Percentiles rank a stretch among this genome's conserved stretches.
phyloP scores from a whole-genome alignment of 2,113 vertebrate species.

The Crotalus helleri region DNA sequence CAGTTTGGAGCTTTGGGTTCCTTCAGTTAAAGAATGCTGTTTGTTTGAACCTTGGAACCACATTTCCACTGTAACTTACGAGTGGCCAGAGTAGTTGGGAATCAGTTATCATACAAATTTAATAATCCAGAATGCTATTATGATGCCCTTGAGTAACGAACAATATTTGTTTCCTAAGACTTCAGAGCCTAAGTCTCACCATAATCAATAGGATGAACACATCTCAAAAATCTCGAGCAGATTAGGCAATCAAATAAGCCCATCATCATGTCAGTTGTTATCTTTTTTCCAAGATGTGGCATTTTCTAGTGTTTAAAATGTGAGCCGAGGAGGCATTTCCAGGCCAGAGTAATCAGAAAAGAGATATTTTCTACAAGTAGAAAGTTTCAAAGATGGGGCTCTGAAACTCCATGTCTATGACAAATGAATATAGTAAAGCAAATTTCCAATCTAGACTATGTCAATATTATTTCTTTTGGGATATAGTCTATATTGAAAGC shows the following conservation, averaged over 20 bases:
- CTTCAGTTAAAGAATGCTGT: background rate
- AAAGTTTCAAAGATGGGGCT: background rate
- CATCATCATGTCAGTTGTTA: background rate
- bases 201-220: too few species aligned
- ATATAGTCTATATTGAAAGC: background rate
- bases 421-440: background rate
- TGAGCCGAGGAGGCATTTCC: background rate
- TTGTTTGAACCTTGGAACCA: background rate
- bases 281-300: background rate
- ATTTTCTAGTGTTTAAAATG: background rate
- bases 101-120: too few species aligned
- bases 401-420: background rate
- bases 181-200: too few species aligned
- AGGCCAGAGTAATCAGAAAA: background rate
- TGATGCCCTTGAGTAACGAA: too few species aligned
- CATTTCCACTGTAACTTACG: background rate
- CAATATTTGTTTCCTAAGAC: too few species aligned
- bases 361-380: background rate
- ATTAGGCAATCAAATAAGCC: background rate
- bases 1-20: background rate
- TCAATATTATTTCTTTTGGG: background rate
- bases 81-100: too few species aligned
- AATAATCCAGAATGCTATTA: too few species aligned
- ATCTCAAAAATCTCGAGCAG: too few species aligned
- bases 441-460: background rate